phyloP scores from a whole-genome alignment of 2,113 vertebrate species.

The Phrynosoma platyrhinos region DNA sequence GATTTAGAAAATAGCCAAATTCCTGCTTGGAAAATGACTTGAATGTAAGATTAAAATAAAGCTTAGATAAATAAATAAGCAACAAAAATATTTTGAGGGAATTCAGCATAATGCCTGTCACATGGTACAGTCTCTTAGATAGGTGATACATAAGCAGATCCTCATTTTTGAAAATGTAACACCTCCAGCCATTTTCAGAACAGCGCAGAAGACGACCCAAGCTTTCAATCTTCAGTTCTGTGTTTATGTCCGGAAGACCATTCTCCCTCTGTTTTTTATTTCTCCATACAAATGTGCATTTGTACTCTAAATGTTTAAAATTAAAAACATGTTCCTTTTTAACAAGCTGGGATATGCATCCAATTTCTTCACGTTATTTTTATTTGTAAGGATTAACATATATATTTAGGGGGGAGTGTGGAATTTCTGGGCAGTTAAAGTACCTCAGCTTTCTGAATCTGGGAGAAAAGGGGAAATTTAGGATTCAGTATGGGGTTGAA shows the following conservation, averaged over 20 bases:
- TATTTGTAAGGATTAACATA: background rate
- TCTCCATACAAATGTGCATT: constrained; percentile 54
- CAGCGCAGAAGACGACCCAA: background rate
- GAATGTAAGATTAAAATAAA: too few relatives aligned
- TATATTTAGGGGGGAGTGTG: constrained; percentile 28
- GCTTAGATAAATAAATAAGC: background rate
- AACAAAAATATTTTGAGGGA: background rate
- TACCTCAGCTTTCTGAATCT: background rate
- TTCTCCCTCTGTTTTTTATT: background rate
- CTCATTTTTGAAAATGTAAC: fast-evolving
- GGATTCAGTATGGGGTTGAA: background rate
- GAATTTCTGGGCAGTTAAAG: background rate
- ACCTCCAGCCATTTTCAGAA: constrained; percentile 22
- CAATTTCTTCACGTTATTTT: constrained; percentile 10
- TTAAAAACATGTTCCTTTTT: constrained; percentile 63
- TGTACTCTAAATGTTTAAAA: constrained; percentile 57
- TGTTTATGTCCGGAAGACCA: constrained; percentile 56
- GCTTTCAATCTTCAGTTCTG: constrained; percentile 56
- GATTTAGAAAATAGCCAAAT: too few relatives aligned
- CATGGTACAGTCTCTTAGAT: background rate
- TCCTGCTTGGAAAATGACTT: too few relatives aligned
- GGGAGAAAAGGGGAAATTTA: background rate
- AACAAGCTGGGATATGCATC: constrained; percentile 65
- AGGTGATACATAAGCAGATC: constrained; percentile 23
- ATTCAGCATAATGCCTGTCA: background rate